A percentile compares a stretch with the other conserved stretches of the same genome.
Conservation (phyloP, 2,797 vertebrate species). For the Sebastes dallii region DNA sequence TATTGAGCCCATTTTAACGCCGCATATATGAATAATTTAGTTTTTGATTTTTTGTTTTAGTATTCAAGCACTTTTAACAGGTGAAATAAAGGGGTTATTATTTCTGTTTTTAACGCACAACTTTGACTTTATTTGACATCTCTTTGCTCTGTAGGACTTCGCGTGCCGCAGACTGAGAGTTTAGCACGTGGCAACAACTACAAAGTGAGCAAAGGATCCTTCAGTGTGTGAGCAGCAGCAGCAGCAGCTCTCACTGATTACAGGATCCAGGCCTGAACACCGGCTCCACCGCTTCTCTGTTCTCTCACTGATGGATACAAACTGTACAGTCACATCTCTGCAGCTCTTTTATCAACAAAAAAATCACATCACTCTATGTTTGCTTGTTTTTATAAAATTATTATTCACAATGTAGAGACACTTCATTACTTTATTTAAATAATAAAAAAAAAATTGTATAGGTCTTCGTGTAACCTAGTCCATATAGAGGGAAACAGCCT, state of each 20-base stretch:
- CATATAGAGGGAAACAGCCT: background rate
- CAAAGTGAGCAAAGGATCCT: conserved; percentile 40
- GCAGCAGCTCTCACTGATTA: conserved; percentile 37
- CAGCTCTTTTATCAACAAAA: background rate
- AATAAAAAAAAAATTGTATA: background rate
- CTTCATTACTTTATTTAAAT: background rate
- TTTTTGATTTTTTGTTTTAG: background rate
- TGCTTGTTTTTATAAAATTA: background rate
- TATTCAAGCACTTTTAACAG: background rate
- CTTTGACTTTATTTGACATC: background rate
- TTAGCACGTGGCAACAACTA: conserved; percentile 6
- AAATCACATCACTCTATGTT: background rate
- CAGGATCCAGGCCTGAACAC: conserved; percentile 32
- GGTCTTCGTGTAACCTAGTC: background rate
- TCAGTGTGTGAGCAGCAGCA: conserved; percentile 26
- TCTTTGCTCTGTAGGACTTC: background rate
- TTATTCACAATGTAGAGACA: background rate
- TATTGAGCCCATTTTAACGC: background rate
- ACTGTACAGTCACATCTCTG: background rate
- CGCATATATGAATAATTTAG: background rate
- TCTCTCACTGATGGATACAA: conserved; percentile 19
- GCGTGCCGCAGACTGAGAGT: background rate
- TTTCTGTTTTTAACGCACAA: background rate
- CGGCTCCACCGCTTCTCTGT: background rate
- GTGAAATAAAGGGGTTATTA: background rate